phyloP scores from a whole-genome alignment of 1,140 invertebrate genomes.

The Sarcophaga peregrina region DNA sequence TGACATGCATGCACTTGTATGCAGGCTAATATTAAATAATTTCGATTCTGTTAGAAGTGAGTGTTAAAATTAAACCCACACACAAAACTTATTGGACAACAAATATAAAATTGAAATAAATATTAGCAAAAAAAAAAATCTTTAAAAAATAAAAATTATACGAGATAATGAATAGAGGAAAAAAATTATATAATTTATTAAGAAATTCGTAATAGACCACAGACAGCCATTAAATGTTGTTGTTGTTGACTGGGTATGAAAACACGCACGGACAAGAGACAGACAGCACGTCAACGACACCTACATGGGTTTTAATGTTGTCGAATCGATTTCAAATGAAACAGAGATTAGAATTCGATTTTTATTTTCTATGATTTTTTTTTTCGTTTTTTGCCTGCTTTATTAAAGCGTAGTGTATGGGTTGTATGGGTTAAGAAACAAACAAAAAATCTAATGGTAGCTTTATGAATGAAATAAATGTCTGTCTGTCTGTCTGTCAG shows the following conservation, averaged over 20 bases:
- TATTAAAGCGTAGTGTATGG: too few relatives aligned
- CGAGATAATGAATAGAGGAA: neutral
- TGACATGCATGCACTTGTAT: neutral
- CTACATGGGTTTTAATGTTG: slow-evolving; percentile 10
- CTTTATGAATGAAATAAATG: neutral
- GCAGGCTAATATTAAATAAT: neutral
- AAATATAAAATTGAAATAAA: neutral
- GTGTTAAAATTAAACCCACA: neutral
- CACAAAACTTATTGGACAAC: neutral
- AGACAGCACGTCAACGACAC: neutral
- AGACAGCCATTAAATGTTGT: too few relatives aligned
- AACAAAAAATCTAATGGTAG: too few relatives aligned
- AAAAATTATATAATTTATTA: neutral
- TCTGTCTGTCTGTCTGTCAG: neutral
- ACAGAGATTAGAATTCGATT: neutral
- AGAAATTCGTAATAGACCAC: too few relatives aligned
- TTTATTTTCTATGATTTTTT: neutral
- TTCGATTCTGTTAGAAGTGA: neutral
- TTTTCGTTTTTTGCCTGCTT: too few relatives aligned
- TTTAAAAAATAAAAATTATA: neutral
- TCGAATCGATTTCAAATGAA: neutral
- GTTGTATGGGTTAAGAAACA: too few relatives aligned
- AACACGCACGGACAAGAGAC: neutral
- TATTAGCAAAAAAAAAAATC: neutral
- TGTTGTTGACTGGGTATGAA: neutral